A percentile compares a stretch with the other conserved stretches of the same genome.
These are phyloP conservation scores for Montipora capitata DNA, from an alignment of 92 coral and sea anemone species.

Conservation along the genomic window DNA sequence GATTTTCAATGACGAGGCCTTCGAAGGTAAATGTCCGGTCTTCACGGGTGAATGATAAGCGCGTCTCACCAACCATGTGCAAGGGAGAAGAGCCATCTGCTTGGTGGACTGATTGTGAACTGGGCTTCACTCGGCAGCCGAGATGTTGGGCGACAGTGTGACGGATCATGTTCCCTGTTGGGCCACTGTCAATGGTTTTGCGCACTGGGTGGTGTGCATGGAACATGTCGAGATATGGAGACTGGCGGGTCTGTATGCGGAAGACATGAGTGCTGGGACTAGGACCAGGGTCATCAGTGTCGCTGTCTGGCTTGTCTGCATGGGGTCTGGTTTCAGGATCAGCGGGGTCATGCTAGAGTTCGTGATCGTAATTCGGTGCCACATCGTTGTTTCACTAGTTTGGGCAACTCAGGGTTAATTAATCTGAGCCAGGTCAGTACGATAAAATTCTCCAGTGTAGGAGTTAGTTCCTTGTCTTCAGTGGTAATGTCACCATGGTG, in stretches of 20 bases:
- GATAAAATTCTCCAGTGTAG: too few species aligned
- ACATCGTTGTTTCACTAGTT: too few species aligned
- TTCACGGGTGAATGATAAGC: constrained; percentile 43
- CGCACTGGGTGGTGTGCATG: constrained; percentile 53
- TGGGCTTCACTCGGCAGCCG: neutral
- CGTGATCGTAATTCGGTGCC: too few species aligned
- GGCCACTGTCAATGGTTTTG: constrained; percentile 18
- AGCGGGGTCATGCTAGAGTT: neutral
- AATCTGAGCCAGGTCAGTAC: too few species aligned
- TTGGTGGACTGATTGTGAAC: neutral
- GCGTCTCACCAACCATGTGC: constrained; percentile 39
- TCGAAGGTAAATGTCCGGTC: constrained; percentile 6
- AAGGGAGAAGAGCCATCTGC: constrained; percentile 26
- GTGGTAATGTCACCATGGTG: too few species aligned
- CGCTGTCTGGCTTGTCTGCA: neutral
- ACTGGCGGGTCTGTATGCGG: constrained; percentile 63
- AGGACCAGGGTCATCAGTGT: neutral
- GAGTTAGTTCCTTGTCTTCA: too few species aligned
- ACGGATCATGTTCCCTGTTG: neutral
- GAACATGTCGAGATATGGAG: constrained; percentile 67
- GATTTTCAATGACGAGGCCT: constrained; percentile 13
- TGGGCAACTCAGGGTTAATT: too few species aligned
- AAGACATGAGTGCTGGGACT: neutral
- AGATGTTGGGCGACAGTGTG: neutral
- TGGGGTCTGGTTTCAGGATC: constrained; percentile 12